These are phyloP conservation scores for Sinocyclocheilus rhinocerous DNA, from an alignment of 2,113 vertebrate species.

Conservation along the genomic window DNA sequence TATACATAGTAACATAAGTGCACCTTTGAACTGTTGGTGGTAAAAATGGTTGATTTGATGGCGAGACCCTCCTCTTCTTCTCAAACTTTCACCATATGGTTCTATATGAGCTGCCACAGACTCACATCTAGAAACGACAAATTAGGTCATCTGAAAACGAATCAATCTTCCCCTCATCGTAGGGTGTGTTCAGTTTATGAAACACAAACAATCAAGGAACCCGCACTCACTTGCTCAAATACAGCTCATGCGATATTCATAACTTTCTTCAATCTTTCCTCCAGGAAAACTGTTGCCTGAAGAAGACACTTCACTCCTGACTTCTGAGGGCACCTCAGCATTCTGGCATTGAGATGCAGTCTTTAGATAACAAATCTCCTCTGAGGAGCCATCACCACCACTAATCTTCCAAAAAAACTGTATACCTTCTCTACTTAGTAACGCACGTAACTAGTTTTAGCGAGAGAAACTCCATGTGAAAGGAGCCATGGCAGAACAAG, in stretches of 20 bases:
- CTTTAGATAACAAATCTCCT: background rate
- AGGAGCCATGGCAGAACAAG: background rate
- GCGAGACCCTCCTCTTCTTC: background rate
- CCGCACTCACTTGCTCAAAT: background rate
- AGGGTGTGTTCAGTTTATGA: background rate
- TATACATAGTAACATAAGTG: too few species aligned
- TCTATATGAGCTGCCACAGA: too few species aligned
- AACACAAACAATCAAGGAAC: background rate
- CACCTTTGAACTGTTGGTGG: too few species aligned
- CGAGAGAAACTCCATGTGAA: background rate
- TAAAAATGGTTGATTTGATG: background rate
- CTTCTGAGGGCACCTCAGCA: background rate
- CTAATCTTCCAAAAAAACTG: background rate
- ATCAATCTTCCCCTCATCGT: background rate
- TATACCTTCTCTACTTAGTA: background rate
- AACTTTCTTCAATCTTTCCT: background rate
- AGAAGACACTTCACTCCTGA: too few species aligned
- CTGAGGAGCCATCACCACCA: background rate
- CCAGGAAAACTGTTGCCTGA: too few species aligned
- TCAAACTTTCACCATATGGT: too few species aligned
- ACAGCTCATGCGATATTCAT: too few species aligned
- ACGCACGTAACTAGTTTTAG: background rate
- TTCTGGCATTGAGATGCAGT: background rate
- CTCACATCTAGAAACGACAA: too few species aligned
- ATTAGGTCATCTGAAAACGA: too few species aligned